Evolutionary conservation across 2,797 vertebrate genomes (phyloP).

Genomic region (Lepus townsendii): DNA sequence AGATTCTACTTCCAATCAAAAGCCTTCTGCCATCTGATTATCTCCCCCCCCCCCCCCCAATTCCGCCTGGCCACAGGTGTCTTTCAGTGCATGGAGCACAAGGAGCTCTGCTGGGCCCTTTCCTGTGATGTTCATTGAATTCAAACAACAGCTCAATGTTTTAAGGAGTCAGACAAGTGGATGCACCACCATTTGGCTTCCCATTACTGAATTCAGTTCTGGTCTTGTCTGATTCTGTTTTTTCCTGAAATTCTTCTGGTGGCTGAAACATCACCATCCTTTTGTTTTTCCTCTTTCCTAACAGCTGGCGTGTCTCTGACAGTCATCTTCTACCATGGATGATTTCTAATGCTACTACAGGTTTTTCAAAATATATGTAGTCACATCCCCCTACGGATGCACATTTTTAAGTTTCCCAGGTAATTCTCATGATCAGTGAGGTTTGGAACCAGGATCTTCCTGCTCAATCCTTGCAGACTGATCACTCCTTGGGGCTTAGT

Average conservation of each 20-base stretch:
- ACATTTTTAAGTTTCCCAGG: constrained; percentile 20
- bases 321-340: background rate
- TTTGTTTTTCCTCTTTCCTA: background rate
- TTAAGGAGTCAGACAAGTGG: background rate
- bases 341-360: background rate
- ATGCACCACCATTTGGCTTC: background rate
- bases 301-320: background rate
- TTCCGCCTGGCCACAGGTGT: background rate
- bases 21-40: background rate
- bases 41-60: background rate
- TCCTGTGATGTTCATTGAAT: background rate
- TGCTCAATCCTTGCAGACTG: background rate
- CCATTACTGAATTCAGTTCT: constrained; percentile 10
- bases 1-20: constrained; percentile 41
- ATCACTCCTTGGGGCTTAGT: background rate
- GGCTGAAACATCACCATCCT: constrained; percentile 2
- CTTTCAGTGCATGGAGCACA: background rate
- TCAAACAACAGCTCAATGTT: background rate
- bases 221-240: constrained; percentile 26
- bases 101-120: background rate
- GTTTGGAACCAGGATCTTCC: background rate
- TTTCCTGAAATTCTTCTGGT: constrained; percentile 29
- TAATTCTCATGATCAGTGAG: background rate
- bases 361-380: constrained; percentile 15
- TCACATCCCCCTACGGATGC: background rate